A percentile compares a stretch with the other conserved stretches of the same genome.
Conservation (phyloP, 2,113 vertebrate species). For the Oryctolagus cuniculus region DNA sequence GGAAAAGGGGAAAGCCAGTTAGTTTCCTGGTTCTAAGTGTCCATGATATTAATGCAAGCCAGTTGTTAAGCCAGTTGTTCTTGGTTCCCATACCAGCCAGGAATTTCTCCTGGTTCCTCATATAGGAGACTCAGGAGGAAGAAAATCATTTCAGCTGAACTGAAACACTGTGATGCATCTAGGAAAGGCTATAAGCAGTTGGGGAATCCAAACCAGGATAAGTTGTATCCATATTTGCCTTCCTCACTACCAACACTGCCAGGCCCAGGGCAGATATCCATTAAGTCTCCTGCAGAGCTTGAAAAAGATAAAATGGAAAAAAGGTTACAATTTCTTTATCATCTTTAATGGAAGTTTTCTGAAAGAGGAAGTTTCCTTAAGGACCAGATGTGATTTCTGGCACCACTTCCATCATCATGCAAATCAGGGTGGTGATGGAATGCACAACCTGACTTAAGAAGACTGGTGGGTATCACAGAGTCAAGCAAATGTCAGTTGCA, state of each 20-base stretch:
- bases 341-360: neutral
- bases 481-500: neutral
- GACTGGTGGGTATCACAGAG: neutral
- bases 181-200: neutral
- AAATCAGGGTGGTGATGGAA: neutral
- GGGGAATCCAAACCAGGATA: slow-evolving; percentile 20
- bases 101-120: slow-evolving; percentile 54
- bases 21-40: slow-evolving; percentile 32
- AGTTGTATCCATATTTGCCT: neutral
- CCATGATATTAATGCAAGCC: neutral
- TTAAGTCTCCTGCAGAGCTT: neutral
- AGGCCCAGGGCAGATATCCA: neutral
- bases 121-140: slow-evolving; percentile 18
- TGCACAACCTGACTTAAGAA: neutral
- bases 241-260: neutral
- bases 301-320: neutral
- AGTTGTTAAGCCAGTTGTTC: slow-evolving; percentile 18
- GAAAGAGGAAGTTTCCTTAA: neutral
- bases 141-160: slow-evolving; percentile 31
- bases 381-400: neutral
- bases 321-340: neutral
- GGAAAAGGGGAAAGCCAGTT: neutral
- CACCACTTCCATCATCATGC: neutral
- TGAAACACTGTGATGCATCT: neutral
- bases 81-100: slow-evolving; percentile 29